Percentiles rank a stretch among this genome's conserved stretches.
Evolutionary conservation across 1,140 invertebrate genomes (phyloP).

Genomic region (Fopius arisanus): DNA sequence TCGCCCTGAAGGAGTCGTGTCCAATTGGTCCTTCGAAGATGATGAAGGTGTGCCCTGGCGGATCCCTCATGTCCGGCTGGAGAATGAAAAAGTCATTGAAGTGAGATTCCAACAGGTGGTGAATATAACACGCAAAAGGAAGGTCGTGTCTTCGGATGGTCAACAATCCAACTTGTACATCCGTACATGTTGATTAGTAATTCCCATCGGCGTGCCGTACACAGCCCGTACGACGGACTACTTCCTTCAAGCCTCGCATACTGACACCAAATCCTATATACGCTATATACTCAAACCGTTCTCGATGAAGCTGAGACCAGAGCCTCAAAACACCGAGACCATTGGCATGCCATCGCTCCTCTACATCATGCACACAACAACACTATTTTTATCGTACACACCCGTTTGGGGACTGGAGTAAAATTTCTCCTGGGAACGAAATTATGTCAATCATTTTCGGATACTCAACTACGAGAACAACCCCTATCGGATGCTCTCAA

Average conservation of each 20-base stretch:
- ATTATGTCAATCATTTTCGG: too few relatives aligned
- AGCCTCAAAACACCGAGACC: conserved; percentile 19
- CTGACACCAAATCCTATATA: conserved; percentile 66
- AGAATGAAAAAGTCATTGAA: not conserved
- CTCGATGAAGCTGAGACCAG: conserved; percentile 23
- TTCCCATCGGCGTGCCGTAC: conserved; percentile 48
- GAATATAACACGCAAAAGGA: not conserved
- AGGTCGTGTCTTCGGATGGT: conserved; percentile 13
- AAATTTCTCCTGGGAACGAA: too few relatives aligned
- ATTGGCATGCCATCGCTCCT: not conserved
- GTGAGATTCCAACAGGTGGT: not conserved
- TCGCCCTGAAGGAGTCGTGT: too few relatives aligned
- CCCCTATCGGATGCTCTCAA: too few relatives aligned
- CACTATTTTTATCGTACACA: too few relatives aligned
- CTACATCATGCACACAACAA: not conserved
- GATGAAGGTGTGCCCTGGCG: too few relatives aligned
- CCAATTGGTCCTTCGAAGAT: too few relatives aligned
- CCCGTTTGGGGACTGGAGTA: too few relatives aligned
- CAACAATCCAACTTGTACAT: conserved; percentile 17
- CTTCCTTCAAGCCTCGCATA: conserved; percentile 49
- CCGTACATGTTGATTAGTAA: conserved; percentile 62
- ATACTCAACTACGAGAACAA: too few relatives aligned
- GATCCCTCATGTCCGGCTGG: not conserved
- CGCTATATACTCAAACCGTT: conserved; percentile 38
- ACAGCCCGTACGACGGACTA: conserved; percentile 55